Conservation (phyloP, 1,140 invertebrate genomes). For the Oryzaephilus surinamensis region DNA sequence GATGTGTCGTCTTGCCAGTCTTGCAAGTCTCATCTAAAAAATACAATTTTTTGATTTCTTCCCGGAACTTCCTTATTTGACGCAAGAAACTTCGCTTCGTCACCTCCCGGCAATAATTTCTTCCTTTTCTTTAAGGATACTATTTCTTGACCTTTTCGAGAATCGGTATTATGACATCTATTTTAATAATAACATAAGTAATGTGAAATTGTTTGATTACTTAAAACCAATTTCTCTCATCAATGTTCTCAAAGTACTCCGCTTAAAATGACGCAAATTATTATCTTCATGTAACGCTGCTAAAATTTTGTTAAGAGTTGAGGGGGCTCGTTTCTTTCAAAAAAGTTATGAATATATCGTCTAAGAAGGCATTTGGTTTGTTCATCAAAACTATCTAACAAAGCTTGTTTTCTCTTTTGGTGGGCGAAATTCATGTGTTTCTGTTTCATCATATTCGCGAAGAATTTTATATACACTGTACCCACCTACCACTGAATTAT, state of each 20-base stretch:
- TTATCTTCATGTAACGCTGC: slow-evolving; percentile 5
- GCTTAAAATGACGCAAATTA: slow-evolving; percentile 9
- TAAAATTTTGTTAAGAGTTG: slow-evolving; percentile 6
- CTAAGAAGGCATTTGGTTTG: background rate
- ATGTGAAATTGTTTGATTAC: too few species aligned
- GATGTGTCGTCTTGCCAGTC: too few species aligned
- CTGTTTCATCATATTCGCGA: background rate
- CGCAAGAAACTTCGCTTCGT: too few species aligned
- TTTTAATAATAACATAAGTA: too few species aligned
- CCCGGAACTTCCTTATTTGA: too few species aligned
- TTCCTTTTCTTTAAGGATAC: too few species aligned
- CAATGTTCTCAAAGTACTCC: slow-evolving; percentile 4
- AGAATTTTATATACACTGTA: slow-evolving; percentile 2
- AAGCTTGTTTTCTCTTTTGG: background rate
- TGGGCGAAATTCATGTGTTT: background rate
- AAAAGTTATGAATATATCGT: slow-evolving; percentile 11
- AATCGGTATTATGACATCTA: too few species aligned
- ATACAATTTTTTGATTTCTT: too few species aligned
- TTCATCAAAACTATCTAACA: slow-evolving; percentile 1
- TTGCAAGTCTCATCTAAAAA: too few species aligned
- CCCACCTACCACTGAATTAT: background rate
- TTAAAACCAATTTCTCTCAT: slow-evolving; percentile 12
- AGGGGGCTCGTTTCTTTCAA: slow-evolving; percentile 9
- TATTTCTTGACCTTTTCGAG: slow-evolving; percentile 4
- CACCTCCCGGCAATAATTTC: too few species aligned